Evolutionary conservation across 2,888 invertebrate species (phyloP), one percentile per base, ranked within the genome.

Genomic region (Heliconius charithonia): DNA sequence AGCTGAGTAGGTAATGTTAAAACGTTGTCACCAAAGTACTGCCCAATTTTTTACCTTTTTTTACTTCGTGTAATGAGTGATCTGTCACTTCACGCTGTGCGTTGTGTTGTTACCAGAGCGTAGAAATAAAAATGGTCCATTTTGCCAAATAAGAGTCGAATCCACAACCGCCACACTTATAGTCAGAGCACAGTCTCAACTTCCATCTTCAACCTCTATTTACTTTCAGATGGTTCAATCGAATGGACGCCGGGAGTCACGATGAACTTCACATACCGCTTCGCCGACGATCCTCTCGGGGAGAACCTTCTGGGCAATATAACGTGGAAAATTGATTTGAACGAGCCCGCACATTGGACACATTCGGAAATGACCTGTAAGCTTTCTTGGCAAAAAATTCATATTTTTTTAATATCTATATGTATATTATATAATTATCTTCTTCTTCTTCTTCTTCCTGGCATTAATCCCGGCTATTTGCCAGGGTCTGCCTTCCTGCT

Each of bases 211-310:
- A 59, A 1, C n/a, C 29, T 16, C 13, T 32, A 32, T 32, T 72
- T 56, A 59, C 41, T 82, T 86, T 84, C 85, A 94, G 94, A 92
- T 83, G 93, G 95, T 10, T 87, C 91, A 4, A 86, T 93, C 59
- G 93, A 91, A 82, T 92, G 92, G 87, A 91, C 95, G 1, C 95
- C 96, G 16, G 96, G 97, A 85, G 97, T 98, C 71, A 97, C 97
- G 0, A 98, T 98, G 98, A 97, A 98, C 91, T 98, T 98, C 91
- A 98, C 97, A 2, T 98, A 98, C 89, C 97, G 97, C 78, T 98
- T 97, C 85, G 97, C 97, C 0, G 97, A 98, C 87, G 98, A 98
- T 91, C 98, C 98, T 0, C 91, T 97, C 10, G 97, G 97, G 41
- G 98, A 98, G 89, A 96, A 96, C 81, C 95, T 98, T 12, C 95